These are phyloP conservation scores for Oryctolagus cuniculus DNA, from an alignment of 2,113 vertebrate genomes.

Conservation along the genomic window mOryCun1.1 NC_091434.1:144364501-144365000, in stretches of 20 bases:
- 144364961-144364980: too few species aligned
- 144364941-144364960: too few species aligned
- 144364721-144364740: not conserved
- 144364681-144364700: not conserved
- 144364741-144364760: not conserved
- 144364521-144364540: not conserved
- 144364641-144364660: not conserved
- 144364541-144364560: not conserved
- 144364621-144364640: not conserved
- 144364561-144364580: not conserved
- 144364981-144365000: not conserved
- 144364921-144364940: not conserved
- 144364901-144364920: not conserved
- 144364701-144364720: not conserved
- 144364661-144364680: not conserved
- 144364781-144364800: not conserved
- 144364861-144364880: too few species aligned
- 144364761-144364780: not conserved
- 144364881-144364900: not conserved
- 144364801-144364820: not conserved
- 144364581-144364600: too few species aligned
- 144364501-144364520: too few species aligned
- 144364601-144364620: too few species aligned
- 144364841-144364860: not conserved
- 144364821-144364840: not conserved